These are phyloP conservation scores for Rhynchomys soricoides DNA, from an alignment of 2,113 vertebrate genomes.

Conservation along the genomic window DNA sequence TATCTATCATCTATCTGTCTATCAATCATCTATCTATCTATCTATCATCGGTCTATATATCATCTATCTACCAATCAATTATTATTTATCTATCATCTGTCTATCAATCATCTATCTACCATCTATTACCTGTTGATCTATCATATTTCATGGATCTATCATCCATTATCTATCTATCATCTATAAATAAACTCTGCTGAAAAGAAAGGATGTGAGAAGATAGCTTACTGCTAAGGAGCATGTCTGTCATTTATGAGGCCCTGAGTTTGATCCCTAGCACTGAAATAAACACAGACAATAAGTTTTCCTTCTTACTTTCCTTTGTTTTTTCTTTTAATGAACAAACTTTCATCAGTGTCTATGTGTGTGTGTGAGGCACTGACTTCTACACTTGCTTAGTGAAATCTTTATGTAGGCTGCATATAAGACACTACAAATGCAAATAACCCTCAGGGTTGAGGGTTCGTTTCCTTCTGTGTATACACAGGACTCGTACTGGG, in stretches of 20 bases:
- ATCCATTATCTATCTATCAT: no score
- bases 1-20: no score
- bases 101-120: no score
- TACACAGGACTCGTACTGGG: background rate
- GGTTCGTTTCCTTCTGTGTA: background rate
- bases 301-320: no score
- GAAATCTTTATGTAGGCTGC: background rate
- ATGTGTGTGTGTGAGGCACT: background rate
- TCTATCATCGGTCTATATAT: no score
- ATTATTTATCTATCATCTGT: no score
- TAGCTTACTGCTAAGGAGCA: background rate
- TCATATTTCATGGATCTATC: no score
- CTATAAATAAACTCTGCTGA: background rate
- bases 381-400: constrained; percentile 3
- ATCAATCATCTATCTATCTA: no score
- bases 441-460: background rate
- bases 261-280: background rate
- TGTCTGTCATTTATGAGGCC: background rate
- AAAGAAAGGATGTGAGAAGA: background rate
- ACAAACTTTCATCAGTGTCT: background rate
- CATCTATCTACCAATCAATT: no score
- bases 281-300: background rate
- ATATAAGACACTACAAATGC: constrained; percentile 1
- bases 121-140: no score
- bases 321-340: background rate